Evolutionary conservation across 2,113 vertebrate species (phyloP), one percentile per base, ranked within the genome.

Genomic region (Mastomys coucha): DNA sequence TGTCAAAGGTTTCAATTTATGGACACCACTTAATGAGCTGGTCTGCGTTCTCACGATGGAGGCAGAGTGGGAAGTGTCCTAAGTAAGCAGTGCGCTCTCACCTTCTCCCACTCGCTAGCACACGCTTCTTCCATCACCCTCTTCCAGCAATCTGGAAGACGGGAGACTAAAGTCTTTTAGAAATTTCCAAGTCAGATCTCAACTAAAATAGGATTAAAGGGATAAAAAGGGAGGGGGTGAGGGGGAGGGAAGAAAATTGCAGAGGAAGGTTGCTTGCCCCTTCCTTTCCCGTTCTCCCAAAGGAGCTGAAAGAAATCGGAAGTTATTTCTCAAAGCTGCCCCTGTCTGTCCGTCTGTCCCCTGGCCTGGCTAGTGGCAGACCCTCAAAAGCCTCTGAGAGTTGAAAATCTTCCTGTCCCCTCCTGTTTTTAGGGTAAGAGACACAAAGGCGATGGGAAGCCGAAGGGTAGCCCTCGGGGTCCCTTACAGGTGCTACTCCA

Each of bases 241-340:
- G n/a, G 72, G 82, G 42, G 65, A 12, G 31, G 56, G 51, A 13
- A 63, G 26, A 28, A 53, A 78, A 88, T 73, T 73, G 22, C 69
- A 49, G 73, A 87, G 80, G 94, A 87, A 82, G 65, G 19, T 82
- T 90, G 72, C 49, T 31, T 56, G 36, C 45, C 26, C 33, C 42
- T n/a, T 19, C 19, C 63, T n/a, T 69, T 36, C 58, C 63, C 2
- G 11, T 97, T 98, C 97, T 98, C 97, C 98, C 97, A 98, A 60
- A 96, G 93, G 97, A 94, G 98, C 89, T 9, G 93, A 75, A 97
- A 96, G 90, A 95, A 96, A 69, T 92, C 49, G 98, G 98, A 98
- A 99, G 98, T 99, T 98, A 97, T 97, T 99, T 96, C 93, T 96
- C 93, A 94, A 98, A 98, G 92, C 96, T 97, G 97, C 97, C 63